These are phyloP conservation scores for Hyles lineata DNA, from an alignment of 2,888 invertebrate species.

Conservation along the genomic window DNA sequence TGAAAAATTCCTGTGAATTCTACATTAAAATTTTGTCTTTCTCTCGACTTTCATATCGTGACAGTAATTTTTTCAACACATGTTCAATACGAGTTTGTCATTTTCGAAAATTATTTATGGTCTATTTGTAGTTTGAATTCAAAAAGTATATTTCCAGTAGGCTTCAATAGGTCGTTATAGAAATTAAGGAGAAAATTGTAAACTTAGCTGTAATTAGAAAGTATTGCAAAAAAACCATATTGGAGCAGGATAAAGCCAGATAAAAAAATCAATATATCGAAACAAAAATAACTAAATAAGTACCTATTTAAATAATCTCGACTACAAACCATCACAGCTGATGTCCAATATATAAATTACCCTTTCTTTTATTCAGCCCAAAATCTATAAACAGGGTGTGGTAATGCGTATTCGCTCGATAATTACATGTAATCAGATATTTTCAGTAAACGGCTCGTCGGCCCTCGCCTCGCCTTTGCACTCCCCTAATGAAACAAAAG, in stretches of 20 bases:
- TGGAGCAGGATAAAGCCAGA: too few species aligned
- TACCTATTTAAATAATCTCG: too few species aligned
- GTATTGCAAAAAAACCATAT: too few species aligned
- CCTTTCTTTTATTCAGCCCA: neutral
- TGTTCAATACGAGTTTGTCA: neutral
- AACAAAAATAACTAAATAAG: too few species aligned
- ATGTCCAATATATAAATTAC: neutral
- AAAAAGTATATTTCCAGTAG: neutral
- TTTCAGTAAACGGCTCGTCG: conserved; percentile 75
- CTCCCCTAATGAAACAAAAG: conserved; percentile 72
- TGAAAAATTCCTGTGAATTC: conserved; percentile 13
- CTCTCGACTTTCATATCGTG: neutral
- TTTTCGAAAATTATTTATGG: neutral
- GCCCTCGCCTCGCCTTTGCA: conserved; percentile 64
- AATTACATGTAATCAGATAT: conserved; percentile 85
- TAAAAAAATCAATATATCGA: too few species aligned
- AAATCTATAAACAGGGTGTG: neutral
- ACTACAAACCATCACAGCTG: neutral
- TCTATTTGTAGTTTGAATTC: neutral
- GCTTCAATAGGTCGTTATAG: too few species aligned
- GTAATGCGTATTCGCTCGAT: conserved; percentile 57
- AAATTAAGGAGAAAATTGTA: too few species aligned
- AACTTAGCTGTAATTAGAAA: too few species aligned
- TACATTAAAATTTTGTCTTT: conserved; percentile 45
- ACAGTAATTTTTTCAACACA: neutral